A percentile compares a stretch with the other conserved stretches of the same genome.
phyloP scores from a whole-genome alignment of 1,140 invertebrate species.

The Paralvinella palmiformis region DNA sequence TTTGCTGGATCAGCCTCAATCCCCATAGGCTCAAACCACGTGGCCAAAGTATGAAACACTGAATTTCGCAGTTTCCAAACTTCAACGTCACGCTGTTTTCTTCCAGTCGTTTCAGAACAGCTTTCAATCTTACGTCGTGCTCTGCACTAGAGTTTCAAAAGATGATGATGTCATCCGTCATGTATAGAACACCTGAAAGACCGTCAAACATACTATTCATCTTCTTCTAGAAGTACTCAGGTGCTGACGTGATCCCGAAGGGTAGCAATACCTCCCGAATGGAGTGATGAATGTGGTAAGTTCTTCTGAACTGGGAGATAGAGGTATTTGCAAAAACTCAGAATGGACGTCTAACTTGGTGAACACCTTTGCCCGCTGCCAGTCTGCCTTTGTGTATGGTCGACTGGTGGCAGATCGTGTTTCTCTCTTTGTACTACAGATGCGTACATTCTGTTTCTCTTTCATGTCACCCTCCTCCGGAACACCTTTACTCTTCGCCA shows the following conservation, averaged over 20 bases:
- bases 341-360: conserved; percentile 50
- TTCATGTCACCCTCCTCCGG: conserved; percentile 3
- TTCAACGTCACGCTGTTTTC: conserved; percentile 29
- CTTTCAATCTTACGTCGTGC: conserved; percentile 19
- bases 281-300: conserved; percentile 26
- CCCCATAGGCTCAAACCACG: background rate
- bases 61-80: conserved; percentile 29
- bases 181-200: conserved; percentile 36
- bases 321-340: conserved; percentile 38
- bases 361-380: conserved; percentile 43
- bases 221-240: conserved; percentile 17
- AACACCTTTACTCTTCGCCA: conserved; percentile 13
- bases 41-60: conserved; percentile 9
- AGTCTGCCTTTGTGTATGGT: conserved; percentile 29
- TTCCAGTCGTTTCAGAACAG: conserved; percentile 25
- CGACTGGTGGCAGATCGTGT: conserved; percentile 13
- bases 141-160: conserved; percentile 17
- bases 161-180: conserved; percentile 20
- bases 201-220: conserved; percentile 5
- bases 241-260: conserved; percentile 23
- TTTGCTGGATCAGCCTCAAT: conserved; percentile 29
- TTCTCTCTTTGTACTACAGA: conserved; percentile 13
- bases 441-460: conserved; percentile 8
- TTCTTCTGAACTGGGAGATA: conserved; percentile 10
- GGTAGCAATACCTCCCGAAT: conserved; percentile 20